A percentile compares a stretch with the other conserved stretches of the same genome.
Evolutionary conservation across 2,113 vertebrate genomes (phyloP).

Genomic region (Anolis sagrei): DNA sequence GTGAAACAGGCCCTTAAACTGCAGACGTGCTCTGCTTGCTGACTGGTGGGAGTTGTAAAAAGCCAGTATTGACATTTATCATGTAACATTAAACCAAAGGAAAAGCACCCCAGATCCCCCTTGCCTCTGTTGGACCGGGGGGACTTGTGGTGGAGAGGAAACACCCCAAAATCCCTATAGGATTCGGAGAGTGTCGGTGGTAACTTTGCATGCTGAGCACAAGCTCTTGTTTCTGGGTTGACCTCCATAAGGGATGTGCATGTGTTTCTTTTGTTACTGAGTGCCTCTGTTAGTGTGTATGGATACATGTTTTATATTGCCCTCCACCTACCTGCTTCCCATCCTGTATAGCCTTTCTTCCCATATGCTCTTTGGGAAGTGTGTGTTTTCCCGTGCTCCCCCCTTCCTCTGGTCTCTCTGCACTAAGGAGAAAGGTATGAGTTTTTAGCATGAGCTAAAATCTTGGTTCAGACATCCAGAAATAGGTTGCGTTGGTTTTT

Average conservation of each 20-base stretch:
- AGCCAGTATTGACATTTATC: slow-evolving; percentile 22
- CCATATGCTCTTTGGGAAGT: slow-evolving; percentile 26
- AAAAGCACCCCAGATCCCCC: slow-evolving; percentile 23
- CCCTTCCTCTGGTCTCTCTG: slow-evolving; percentile 30
- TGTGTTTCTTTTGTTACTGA: slow-evolving; percentile 20
- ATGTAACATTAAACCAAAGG: slow-evolving; percentile 12
- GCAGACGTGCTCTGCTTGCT: slow-evolving; percentile 24
- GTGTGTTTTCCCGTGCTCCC: background rate
- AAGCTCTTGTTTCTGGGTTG: slow-evolving; percentile 35
- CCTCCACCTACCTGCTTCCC: slow-evolving; percentile 5
- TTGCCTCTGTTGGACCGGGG: slow-evolving; percentile 27
- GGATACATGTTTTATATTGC: slow-evolving; percentile 10
- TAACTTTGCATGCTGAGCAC: slow-evolving; percentile 40
- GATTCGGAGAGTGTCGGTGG: slow-evolving; percentile 34
- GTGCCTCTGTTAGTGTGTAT: slow-evolving; percentile 30
- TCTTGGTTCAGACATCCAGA: slow-evolving; percentile 10
- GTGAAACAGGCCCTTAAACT: slow-evolving; percentile 15
- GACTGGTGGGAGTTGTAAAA: slow-evolving; percentile 35
- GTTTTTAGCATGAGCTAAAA: slow-evolving; percentile 38
- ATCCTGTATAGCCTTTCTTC: slow-evolving; percentile 8
- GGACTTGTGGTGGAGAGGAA: slow-evolving; percentile 35
- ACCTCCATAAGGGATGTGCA: slow-evolving; percentile 34
- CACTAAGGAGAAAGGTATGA: slow-evolving; percentile 37
- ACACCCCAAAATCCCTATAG: slow-evolving; percentile 39
- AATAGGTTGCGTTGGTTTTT: background rate